phyloP scores from a whole-genome alignment of 2,888 invertebrate genomes.

The Chalcosyrphus nemorum region DNA sequence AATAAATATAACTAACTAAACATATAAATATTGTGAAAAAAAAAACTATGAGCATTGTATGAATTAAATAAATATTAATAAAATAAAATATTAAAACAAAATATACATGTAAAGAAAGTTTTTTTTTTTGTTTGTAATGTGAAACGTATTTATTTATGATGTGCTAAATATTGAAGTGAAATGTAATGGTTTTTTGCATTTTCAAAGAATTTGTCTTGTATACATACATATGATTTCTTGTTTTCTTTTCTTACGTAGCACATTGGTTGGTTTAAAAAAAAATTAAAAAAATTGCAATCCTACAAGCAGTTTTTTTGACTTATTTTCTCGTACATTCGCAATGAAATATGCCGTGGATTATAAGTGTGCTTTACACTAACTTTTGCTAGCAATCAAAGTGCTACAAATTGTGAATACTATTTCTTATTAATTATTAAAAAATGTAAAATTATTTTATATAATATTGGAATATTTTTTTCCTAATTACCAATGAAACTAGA shows the following conservation, averaged over 20 bases:
- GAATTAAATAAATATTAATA: conserved; percentile 53
- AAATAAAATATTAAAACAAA: conserved; percentile 39
- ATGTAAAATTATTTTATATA: background rate
- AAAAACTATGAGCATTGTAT: conserved; percentile 55
- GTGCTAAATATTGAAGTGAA: background rate
- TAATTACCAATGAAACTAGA: conserved; percentile 19
- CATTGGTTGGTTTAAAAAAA: too few species aligned
- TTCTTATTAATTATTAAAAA: background rate
- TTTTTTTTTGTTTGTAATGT: conserved; percentile 10
- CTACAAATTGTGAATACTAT: background rate
- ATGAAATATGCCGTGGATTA: too few species aligned
- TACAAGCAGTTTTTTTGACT: too few species aligned
- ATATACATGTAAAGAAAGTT: conserved; percentile 35
- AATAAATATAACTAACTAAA: conserved; percentile 53
- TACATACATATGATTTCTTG: background rate
- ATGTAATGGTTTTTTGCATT: background rate
- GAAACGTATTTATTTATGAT: conserved; percentile 17
- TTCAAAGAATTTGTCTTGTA: background rate
- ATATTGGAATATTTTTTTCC: conserved; percentile 25
- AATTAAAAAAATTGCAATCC: too few species aligned
- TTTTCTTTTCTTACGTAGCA: background rate
- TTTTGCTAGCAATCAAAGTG: conserved; percentile 4
- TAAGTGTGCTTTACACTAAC: background rate
- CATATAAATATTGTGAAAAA: conserved; percentile 63
- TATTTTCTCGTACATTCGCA: too few species aligned